Conservation (phyloP, 2,113 vertebrate genomes). For the Lanius collurio region DNA sequence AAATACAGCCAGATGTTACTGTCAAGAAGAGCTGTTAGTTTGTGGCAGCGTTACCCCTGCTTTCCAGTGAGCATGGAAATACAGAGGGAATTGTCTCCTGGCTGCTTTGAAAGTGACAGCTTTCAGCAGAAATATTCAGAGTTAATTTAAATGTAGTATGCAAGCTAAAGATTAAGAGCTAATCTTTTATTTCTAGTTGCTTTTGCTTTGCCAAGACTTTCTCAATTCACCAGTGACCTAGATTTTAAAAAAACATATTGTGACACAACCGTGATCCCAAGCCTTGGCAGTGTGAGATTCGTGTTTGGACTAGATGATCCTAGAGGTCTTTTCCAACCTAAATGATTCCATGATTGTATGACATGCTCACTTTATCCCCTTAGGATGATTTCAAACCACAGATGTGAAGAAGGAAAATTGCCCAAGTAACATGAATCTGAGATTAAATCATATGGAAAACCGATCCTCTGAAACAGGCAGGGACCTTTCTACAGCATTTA, state of each 20-base stretch:
- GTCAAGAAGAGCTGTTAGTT: not conserved
- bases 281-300: not conserved
- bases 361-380: not conserved
- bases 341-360: not conserved
- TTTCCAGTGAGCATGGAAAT: not conserved
- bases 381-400: not conserved
- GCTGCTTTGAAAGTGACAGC: not conserved
- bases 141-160: not conserved
- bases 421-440: not conserved
- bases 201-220: not conserved
- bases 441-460: not conserved
- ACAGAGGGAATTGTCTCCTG: not conserved
- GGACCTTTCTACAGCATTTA: constrained; percentile 11
- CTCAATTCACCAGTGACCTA: not conserved
- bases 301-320: not conserved
- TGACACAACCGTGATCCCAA: not conserved
- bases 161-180: not conserved
- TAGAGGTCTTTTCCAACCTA: not conserved
- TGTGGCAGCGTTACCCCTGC: not conserved
- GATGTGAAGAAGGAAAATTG: not conserved
- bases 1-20: not conserved
- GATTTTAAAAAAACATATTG: not conserved
- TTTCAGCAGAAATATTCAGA: not conserved
- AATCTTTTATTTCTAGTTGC: not conserved
- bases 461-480: not conserved